Percentiles rank a stretch among this genome's conserved stretches.
Conservation (phyloP, 1,140 invertebrate genomes). For the Chironomus striatipennis region DNA sequence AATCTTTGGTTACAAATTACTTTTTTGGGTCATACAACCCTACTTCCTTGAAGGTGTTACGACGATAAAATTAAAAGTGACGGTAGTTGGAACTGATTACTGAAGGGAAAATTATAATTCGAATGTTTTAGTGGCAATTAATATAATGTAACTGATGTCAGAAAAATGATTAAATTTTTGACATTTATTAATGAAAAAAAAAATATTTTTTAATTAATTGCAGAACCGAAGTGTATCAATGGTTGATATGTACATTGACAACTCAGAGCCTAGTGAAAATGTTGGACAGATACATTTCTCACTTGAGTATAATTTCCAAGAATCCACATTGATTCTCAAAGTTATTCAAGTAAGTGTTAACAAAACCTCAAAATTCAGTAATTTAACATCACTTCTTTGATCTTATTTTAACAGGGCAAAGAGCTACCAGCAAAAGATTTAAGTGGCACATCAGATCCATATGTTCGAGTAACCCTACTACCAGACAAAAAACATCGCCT, state of each 20-base stretch:
- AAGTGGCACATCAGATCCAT: slow-evolving; percentile 88
- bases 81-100: no score
- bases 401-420: slow-evolving; percentile 61
- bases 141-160: no score
- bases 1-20: no score
- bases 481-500: slow-evolving; percentile 95
- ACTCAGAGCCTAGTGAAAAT: slow-evolving; percentile 81
- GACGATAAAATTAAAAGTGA: no score
- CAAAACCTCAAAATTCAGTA: not conserved
- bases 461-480: slow-evolving; percentile 83
- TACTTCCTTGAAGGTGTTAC: no score
- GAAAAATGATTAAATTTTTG: no score
- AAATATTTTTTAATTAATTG: slow-evolving; percentile 37
- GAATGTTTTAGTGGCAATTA: no score
- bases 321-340: slow-evolving; percentile 82
- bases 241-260: slow-evolving; percentile 92
- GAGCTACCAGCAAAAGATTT: slow-evolving; percentile 90
- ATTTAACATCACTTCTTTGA: no score
- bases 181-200: not conserved
- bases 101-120: no score
- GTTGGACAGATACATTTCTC: slow-evolving; percentile 93
- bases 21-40: no score
- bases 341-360: slow-evolving; percentile 71
- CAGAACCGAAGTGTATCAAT: slow-evolving; percentile 85
- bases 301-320: slow-evolving; percentile 91